phyloP scores from a whole-genome alignment of 2,888 invertebrate genomes.

The Parelbella ahira region DNA sequence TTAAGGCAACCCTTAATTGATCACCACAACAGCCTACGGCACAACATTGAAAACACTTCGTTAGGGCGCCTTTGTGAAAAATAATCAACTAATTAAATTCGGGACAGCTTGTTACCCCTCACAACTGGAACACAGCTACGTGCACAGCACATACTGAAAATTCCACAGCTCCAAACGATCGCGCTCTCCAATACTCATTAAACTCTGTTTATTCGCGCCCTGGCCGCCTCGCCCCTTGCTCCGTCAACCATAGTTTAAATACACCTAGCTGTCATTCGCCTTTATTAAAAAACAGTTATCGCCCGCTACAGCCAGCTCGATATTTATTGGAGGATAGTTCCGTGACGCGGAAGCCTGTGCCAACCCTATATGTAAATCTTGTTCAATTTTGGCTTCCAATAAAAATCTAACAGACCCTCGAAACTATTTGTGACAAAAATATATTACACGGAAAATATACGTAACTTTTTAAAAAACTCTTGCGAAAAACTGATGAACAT shows the following conservation, averaged over 20 bases:
- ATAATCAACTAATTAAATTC: constrained; percentile 24
- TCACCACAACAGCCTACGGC: no score
- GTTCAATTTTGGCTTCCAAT: constrained; percentile 3
- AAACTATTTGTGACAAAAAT: no score
- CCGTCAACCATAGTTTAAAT: constrained; percentile 33
- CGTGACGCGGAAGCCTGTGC: constrained; percentile 16
- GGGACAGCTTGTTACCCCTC: constrained; percentile 11
- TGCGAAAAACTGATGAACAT: no score
- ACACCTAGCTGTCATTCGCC: constrained; percentile 31
- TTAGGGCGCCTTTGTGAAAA: constrained; percentile 23
- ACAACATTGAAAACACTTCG: constrained; percentile 14
- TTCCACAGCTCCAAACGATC: no score
- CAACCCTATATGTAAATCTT: constrained; percentile 16
- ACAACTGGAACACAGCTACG: no score
- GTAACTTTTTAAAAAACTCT: no score
- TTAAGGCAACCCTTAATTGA: constrained; percentile 7
- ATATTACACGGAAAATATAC: neutral
- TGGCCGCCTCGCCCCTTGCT: constrained; percentile 26
- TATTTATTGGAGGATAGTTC: constrained; percentile 20
- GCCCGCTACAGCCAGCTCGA: constrained; percentile 14
- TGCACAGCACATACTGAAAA: no score
- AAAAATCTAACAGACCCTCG: neutral
- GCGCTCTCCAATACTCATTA: constrained; percentile 38
- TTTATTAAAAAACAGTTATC: constrained; percentile 32
- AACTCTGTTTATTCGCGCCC: constrained; percentile 34